Conservation (phyloP, 2,888 invertebrate genomes). For the Crocallis elinguaria region DNA sequence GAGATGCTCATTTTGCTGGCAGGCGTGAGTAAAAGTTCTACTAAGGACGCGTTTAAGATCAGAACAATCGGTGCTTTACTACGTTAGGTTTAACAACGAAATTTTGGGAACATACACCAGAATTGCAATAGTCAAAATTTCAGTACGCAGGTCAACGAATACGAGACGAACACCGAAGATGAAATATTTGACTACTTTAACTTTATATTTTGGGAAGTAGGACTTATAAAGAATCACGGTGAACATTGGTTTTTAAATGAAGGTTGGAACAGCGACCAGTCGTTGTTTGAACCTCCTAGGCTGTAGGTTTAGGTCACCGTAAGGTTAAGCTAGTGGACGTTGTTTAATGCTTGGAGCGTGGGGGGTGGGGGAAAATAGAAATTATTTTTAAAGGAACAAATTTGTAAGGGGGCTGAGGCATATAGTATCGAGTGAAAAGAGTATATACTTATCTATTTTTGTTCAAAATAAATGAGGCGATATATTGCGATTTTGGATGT, state of each 20-base stretch:
- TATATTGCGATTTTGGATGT: too few species aligned
- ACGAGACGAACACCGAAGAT: too few species aligned
- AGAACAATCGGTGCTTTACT: background rate
- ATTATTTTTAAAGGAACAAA: conserved; percentile 8
- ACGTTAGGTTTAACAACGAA: background rate
- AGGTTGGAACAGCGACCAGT: conserved; percentile 1
- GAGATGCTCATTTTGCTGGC: conserved; percentile 6
- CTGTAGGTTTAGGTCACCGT: conserved; percentile 10
- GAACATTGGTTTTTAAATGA: conserved; percentile 7
- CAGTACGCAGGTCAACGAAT: too few species aligned
- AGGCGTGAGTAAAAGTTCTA: background rate
- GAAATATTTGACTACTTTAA: background rate
- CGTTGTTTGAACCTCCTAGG: conserved; percentile 5
- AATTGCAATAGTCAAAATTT: too few species aligned
- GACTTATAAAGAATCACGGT: conserved; percentile 1
- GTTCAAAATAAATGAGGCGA: background rate
- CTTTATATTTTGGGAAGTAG: background rate
- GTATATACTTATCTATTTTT: conserved; percentile 14
- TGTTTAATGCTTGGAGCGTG: background rate
- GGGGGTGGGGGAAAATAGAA: conserved; percentile 11
- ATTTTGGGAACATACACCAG: background rate
- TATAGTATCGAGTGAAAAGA: background rate
- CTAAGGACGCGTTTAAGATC: background rate
- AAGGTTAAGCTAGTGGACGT: background rate
- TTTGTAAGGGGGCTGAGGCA: background rate